These are phyloP conservation scores for Zaprionus gabonicus DNA, from an alignment of 1,140 invertebrate genomes.

Conservation along the genomic window DNA sequence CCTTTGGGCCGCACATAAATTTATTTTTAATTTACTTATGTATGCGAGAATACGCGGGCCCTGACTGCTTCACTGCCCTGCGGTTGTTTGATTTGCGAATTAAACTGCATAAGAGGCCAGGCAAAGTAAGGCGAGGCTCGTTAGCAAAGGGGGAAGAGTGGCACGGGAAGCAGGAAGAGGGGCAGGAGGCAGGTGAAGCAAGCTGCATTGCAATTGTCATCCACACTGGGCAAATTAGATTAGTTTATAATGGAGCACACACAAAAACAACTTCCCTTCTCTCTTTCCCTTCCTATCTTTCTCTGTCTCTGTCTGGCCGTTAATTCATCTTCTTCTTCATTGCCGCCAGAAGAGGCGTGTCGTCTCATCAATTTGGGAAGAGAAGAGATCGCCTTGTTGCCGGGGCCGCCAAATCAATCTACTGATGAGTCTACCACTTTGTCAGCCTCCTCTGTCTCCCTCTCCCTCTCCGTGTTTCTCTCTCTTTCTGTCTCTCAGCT, in stretches of 20 bases:
- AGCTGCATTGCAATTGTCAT: constrained; percentile 58
- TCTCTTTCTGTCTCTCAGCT: not conserved
- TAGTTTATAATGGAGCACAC: constrained; percentile 53
- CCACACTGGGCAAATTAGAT: constrained; percentile 60
- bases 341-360: constrained; percentile 55
- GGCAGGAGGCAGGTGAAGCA: not conserved
- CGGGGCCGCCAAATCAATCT: constrained; percentile 69
- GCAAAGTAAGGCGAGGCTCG: constrained; percentile 38
- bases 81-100: constrained; percentile 82
- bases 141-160: constrained; percentile 44
- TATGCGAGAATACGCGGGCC: constrained; percentile 70
- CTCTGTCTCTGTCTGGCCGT: not conserved
- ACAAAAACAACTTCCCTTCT: not conserved
- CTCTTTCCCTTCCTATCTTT: not conserved
- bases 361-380: constrained; percentile 64
- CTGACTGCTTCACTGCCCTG: constrained; percentile 49
- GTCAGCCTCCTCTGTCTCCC: not conserved
- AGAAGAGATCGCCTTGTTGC: constrained; percentile 26
- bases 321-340: not conserved
- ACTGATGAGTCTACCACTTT: constrained; percentile 16
- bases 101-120: constrained; percentile 61
- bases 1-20: constrained; percentile 69
- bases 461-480: not conserved
- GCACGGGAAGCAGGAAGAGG: not conserved
- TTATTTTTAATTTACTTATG: constrained; percentile 83